A percentile compares a stretch with the other conserved stretches of the same genome.
These are phyloP conservation scores for Ptychobarbus kaznakovi DNA, from an alignment of 2,797 vertebrate genomes.

Conservation along the genomic window DNA sequence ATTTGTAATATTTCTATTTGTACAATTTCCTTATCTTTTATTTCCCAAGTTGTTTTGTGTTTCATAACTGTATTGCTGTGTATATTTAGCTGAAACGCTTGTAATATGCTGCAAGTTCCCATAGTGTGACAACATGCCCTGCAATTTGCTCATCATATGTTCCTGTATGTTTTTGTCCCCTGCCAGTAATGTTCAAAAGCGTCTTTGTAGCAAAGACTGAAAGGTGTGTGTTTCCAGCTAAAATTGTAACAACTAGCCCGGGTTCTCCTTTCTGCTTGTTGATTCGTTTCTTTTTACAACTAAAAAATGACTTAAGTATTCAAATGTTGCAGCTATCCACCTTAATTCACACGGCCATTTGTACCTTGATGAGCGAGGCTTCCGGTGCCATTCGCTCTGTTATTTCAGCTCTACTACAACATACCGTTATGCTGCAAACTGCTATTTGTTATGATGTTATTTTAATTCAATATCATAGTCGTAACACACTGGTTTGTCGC, in stretches of 20 bases:
- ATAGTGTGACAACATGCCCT: not conserved
- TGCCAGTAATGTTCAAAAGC: not conserved
- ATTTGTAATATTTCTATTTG: not conserved
- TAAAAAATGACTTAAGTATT: not conserved
- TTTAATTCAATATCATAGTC: no score
- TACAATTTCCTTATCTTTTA: not conserved
- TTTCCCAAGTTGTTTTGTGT: not conserved
- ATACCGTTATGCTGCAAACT: no score
- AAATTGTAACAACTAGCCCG: not conserved
- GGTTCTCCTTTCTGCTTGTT: not conserved
- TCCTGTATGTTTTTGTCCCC: not conserved
- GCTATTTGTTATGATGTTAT: no score
- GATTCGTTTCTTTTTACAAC: not conserved
- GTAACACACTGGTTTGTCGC: no score
- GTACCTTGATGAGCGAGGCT: no score
- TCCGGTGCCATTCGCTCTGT: no score
- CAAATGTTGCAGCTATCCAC: not conserved
- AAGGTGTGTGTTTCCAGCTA: not conserved
- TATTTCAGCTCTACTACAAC: no score
- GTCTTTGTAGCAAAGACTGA: not conserved
- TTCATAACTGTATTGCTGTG: not conserved
- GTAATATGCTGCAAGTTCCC: not conserved
- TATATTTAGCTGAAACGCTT: not conserved
- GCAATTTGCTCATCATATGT: no score
- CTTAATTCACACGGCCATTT: no score